A percentile compares a stretch with the other conserved stretches of the same genome.
phyloP scores from a whole-genome alignment of 2,113 vertebrate genomes.

The Dicaeum eximium region DNA sequence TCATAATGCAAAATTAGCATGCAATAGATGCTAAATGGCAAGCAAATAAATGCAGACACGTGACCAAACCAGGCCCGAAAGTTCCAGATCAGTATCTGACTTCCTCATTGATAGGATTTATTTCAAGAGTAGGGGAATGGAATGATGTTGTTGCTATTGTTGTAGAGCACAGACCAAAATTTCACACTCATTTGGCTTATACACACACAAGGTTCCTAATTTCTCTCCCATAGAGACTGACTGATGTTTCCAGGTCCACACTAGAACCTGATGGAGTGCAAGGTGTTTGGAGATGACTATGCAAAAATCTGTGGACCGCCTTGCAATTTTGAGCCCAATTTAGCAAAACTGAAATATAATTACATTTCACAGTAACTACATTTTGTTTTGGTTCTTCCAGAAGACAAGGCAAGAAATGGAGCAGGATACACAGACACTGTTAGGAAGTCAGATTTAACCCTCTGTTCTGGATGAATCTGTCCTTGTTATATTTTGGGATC shows the following conservation, averaged over 20 bases:
- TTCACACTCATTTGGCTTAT: neutral
- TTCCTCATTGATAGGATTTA: neutral
- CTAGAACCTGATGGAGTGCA: neutral
- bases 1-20: slow-evolving; percentile 39
- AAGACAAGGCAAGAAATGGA: neutral
- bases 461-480: neutral
- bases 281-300: neutral
- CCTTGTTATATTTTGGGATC: neutral
- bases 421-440: neutral
- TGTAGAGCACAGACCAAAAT: neutral
- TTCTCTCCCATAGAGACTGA: neutral
- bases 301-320: neutral
- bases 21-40: neutral
- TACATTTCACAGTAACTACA: neutral
- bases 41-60: neutral
- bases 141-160: neutral
- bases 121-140: neutral
- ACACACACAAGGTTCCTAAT: neutral
- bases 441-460: neutral
- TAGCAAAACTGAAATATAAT: neutral
- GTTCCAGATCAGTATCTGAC: neutral
- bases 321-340: neutral
- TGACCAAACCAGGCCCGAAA: slow-evolving; percentile 20
- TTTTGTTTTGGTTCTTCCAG: neutral
- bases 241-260: neutral